Base-by-base conservation (phyloP, 92 coral and sea anemone genomes). In the Paragorgia papillata region DNA sequence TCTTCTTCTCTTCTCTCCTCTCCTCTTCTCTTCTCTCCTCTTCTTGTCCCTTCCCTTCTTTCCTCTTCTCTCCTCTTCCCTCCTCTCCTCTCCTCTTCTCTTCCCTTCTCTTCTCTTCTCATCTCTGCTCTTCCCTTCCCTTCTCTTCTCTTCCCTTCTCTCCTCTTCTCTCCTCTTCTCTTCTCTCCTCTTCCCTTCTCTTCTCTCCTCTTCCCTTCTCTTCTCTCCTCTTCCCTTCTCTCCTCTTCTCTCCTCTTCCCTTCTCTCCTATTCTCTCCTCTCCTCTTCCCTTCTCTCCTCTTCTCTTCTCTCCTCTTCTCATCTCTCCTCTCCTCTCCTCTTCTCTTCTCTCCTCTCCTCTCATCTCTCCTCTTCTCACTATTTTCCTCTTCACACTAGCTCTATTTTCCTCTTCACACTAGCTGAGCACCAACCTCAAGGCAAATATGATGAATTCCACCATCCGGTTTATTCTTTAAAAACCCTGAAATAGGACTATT, bases 381-480 rank as follows among this genome's bases (percentile, higher is more conserved):
- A 9, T 39, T 2, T 57, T 55, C 19, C 35, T 20, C 21, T 29
- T 37, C 32, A 34, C 8, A 22, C 34, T 17, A 1, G 15, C 14
- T 66, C 74, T 19, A 58, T 22, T 1, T 18, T 21, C 12, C n/a
- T 2, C 6, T 55, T 12, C 29, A 55, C 17, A 55, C 4, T 37
- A 3, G 5, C 43, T 37, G 43, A 37, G 26, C 7, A 31, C 81
- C 34, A 26, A 93, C 97, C 97, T 95, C 99, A 50, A 95, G 90
- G 75, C 99, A 95, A 51, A 95, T 75, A 74, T 95, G 99, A 75
- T 95, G 99, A 62, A 95, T 95, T 19, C 99, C 99, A 37, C 99
- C 99, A 91, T 82, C 87, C 66, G 88, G 68, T 68, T 95, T 95
- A 83, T 89, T 95, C 62, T 91, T 89, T 12, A 95, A 77, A 81